Conservation (phyloP, 1,140 invertebrate genomes). For the Euura saliciscinereae region DNA sequence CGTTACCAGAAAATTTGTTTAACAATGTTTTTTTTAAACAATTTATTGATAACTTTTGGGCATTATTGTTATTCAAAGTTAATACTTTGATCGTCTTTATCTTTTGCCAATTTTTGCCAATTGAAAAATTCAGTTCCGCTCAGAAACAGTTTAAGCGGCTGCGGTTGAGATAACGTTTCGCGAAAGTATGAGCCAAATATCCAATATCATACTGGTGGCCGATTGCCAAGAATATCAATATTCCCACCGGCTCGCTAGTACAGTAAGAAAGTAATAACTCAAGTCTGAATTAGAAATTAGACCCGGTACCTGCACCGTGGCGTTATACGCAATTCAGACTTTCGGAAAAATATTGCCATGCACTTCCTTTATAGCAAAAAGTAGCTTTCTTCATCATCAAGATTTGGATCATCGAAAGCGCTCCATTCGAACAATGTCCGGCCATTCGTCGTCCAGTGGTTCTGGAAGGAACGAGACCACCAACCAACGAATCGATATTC, state of each 20-base stretch:
- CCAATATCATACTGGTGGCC: background rate
- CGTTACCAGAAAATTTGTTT: no score
- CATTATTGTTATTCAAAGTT: no score
- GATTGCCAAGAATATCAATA: background rate
- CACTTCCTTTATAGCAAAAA: no score
- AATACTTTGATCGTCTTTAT: no score
- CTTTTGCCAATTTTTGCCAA: no score
- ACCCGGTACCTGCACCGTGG: constrained; percentile 1
- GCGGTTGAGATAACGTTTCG: background rate
- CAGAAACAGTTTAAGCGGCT: background rate
- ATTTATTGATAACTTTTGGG: no score
- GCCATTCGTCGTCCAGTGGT: background rate
- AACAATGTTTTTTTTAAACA: no score
- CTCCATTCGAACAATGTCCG: background rate
- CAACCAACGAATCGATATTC: constrained; percentile 1
- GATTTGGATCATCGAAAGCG: no score
- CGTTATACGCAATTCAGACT: background rate
- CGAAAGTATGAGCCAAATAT: constrained; percentile 1
- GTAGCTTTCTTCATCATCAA: no score
- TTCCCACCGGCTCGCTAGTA: background rate
- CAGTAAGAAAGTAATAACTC: constrained; percentile 7
- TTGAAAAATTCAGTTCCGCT: no score
- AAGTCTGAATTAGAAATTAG: constrained; percentile 4
- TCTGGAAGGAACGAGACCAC: background rate
- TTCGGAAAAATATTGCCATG: background rate